Conservation (phyloP, 1,140 invertebrate genomes). For the Cherax quadricarinatus region DNA sequence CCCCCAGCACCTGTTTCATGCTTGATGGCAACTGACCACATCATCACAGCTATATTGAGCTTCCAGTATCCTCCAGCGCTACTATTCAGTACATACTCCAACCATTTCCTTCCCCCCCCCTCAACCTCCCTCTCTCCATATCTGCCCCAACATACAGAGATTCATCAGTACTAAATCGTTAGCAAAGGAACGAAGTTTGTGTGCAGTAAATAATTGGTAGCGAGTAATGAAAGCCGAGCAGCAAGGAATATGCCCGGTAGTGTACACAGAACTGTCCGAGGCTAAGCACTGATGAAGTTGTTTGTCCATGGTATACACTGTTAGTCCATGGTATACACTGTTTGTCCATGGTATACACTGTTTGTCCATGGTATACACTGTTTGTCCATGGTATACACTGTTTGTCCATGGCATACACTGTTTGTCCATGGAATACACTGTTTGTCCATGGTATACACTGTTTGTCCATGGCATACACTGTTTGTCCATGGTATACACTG, state of each 20-base stretch:
- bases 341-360: too few relatives aligned
- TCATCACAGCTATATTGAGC: constrained; percentile 59
- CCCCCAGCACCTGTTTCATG: constrained; percentile 2
- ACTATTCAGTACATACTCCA: not conserved
- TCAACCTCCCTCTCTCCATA: too few relatives aligned
- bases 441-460: too few relatives aligned
- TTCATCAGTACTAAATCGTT: not conserved
- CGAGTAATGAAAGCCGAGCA: not conserved
- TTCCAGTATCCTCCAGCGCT: constrained; percentile 2
- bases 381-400: too few relatives aligned
- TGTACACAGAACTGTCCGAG: not conserved
- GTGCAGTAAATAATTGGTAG: not conserved
- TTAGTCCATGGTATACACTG: too few relatives aligned
- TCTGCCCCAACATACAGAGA: not conserved
- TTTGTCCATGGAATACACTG: too few relatives aligned
- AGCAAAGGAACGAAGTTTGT: not conserved
- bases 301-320: too few relatives aligned
- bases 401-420: too few relatives aligned
- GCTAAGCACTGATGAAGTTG: not conserved
- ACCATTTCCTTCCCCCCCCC: too few relatives aligned
- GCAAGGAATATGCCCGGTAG: not conserved
- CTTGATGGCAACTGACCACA: constrained; percentile 36
- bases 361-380: too few relatives aligned
- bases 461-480: too few relatives aligned
- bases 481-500: too few relatives aligned